Conservation (phyloP, 2,797 vertebrate genomes). For the Phoeniculus purpureus region DNA sequence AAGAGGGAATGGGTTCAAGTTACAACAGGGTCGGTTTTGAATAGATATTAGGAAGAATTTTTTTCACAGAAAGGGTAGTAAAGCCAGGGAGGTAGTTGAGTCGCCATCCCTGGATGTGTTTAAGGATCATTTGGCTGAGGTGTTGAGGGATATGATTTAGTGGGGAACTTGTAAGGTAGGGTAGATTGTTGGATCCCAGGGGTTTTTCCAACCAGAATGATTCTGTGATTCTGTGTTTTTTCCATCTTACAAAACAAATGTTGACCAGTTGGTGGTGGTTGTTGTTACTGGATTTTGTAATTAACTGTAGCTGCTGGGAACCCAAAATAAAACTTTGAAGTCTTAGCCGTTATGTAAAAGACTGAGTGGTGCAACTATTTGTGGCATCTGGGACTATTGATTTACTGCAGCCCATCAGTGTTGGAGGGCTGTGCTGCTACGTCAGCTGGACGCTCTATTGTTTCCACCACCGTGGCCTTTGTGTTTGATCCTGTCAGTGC, state of each 20-base stretch:
- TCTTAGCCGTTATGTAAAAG: conserved; percentile 46
- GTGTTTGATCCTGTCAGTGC: conserved; percentile 84
- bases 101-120: no score
- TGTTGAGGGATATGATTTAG: no score
- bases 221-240: background rate
- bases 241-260: background rate
- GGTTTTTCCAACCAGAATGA: no score
- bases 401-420: conserved; percentile 55
- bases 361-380: conserved; percentile 68
- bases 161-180: no score
- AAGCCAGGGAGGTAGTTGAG: no score
- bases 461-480: conserved; percentile 79
- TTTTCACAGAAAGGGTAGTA: no score
- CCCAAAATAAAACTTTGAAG: conserved; percentile 56
- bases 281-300: background rate
- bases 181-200: no score
- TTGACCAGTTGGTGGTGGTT: background rate
- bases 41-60: no score
- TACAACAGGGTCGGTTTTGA: no score
- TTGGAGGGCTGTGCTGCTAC: conserved; percentile 64
- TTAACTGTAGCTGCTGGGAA: conserved; percentile 14
- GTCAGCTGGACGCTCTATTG: conserved; percentile 62
- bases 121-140: no score
- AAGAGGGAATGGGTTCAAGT: no score
- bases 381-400: conserved; percentile 76